These are phyloP conservation scores for Seira ritae DNA, from an alignment of 2,888 invertebrate genomes.

Conservation along the genomic window DNA sequence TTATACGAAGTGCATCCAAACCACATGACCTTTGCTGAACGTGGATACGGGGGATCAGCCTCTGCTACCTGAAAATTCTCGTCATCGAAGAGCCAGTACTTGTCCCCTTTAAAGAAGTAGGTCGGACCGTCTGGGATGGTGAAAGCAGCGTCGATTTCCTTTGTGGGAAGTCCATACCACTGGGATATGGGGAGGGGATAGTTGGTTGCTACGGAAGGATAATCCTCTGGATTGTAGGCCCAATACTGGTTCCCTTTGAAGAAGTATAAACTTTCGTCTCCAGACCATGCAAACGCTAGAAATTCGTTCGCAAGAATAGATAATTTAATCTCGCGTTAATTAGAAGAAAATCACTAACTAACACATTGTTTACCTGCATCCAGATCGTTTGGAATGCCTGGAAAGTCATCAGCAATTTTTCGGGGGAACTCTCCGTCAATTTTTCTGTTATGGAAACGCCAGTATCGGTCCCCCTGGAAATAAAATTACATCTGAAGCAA, in stretches of 20 bases:
- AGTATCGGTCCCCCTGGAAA: slow-evolving; percentile 54
- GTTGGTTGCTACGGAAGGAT: slow-evolving; percentile 59
- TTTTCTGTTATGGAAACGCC: slow-evolving; percentile 61
- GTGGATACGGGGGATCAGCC: slow-evolving; percentile 66
- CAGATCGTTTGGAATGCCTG: slow-evolving; percentile 62
- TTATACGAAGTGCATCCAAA: slow-evolving; percentile 66
- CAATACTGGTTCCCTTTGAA: slow-evolving; percentile 69
- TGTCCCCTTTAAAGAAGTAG: slow-evolving; percentile 65
- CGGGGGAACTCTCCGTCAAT: slow-evolving; percentile 62
- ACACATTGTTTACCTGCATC: slow-evolving; percentile 55
- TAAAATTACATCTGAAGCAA: not conserved
- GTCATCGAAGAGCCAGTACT: slow-evolving; percentile 68
- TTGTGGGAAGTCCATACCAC: slow-evolving; percentile 61
- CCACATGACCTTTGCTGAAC: slow-evolving; percentile 66
- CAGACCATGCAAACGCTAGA: slow-evolving; percentile 64
- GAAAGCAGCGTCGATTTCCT: slow-evolving; percentile 62
- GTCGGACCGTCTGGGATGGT: slow-evolving; percentile 57
- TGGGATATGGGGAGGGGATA: slow-evolving; percentile 65
- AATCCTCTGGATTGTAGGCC: slow-evolving; percentile 60
- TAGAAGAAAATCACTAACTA: not conserved
- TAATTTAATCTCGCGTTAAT: not conserved
- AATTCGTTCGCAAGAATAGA: not conserved
- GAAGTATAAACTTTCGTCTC: slow-evolving; percentile 66
- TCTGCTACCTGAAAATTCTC: slow-evolving; percentile 66
- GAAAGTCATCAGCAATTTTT: slow-evolving; percentile 52